Conservation (phyloP, 2,797 vertebrate species). For the Pygocentrus nattereri region DNA sequence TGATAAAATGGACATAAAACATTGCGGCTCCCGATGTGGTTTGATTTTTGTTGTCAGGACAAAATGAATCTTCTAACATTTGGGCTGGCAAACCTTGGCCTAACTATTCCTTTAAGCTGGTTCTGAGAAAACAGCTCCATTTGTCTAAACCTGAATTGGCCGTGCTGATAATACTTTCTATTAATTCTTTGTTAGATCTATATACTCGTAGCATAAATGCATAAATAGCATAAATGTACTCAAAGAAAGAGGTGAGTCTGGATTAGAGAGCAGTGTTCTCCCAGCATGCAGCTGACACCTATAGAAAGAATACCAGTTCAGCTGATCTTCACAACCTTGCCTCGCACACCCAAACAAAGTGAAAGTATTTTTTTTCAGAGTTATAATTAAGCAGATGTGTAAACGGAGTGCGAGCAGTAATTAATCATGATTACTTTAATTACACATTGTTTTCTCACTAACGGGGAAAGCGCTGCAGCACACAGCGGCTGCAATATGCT, state of each 20-base stretch:
- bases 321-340: conserved; percentile 4
- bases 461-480: conserved; percentile 63
- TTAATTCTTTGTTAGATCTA: neutral
- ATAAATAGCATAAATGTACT: neutral
- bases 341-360: conserved; percentile 54
- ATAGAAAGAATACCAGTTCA: neutral
- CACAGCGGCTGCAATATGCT: conserved; percentile 59
- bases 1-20: no score
- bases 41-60: no score
- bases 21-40: no score
- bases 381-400: conserved; percentile 79
- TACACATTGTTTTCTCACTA: conserved; percentile 73
- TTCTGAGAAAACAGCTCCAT: neutral
- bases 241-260: neutral
- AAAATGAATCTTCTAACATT: no score
- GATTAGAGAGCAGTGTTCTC: neutral
- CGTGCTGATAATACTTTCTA: neutral
- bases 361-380: conserved; percentile 50
- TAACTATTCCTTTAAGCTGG: no score
- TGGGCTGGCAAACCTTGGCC: no score
- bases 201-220: neutral
- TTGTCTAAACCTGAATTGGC: neutral
- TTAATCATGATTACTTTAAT: conserved; percentile 80
- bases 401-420: conserved; percentile 65
- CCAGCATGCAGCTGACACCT: neutral